These are phyloP conservation scores for Heliconius hortense DNA, from an alignment of 2,888 invertebrate species.

Conservation along the genomic window DNA sequence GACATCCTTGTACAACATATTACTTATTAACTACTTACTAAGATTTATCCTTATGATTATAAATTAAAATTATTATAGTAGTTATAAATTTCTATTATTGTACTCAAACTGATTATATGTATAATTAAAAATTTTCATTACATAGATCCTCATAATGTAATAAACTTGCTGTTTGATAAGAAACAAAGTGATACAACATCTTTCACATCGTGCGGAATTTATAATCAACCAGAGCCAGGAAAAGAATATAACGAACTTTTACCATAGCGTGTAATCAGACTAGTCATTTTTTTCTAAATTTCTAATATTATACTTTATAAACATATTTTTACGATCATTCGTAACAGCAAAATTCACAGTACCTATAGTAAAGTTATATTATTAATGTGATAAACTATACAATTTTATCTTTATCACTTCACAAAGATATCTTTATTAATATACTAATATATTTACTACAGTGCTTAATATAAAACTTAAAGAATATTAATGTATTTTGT, in stretches of 20 bases:
- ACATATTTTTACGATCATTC: too few relatives aligned
- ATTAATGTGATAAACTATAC: background rate
- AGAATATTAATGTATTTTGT: background rate
- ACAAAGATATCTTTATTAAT: background rate
- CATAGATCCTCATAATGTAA: too few relatives aligned
- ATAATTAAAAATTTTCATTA: too few relatives aligned
- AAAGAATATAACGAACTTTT: background rate
- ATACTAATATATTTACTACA: background rate
- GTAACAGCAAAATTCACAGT: too few relatives aligned
- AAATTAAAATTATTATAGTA: background rate
- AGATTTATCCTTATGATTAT: conserved; percentile 11
- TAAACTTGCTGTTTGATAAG: too few relatives aligned
- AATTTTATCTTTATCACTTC: background rate
- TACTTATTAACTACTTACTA: background rate
- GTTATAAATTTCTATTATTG: background rate
- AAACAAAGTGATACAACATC: too few relatives aligned
- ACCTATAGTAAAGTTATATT: background rate
- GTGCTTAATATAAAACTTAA: background rate
- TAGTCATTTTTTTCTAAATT: too few relatives aligned
- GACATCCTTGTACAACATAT: conserved; percentile 21
- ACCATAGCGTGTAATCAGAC: background rate
- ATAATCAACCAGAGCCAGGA: background rate
- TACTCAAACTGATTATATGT: background rate
- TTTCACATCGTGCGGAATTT: background rate
- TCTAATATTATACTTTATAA: too few relatives aligned